Evolutionary conservation across 2,797 vertebrate species (phyloP), one percentile per base, ranked within the genome.

Genomic region (Pseudochaenichthys georgianus): DNA sequence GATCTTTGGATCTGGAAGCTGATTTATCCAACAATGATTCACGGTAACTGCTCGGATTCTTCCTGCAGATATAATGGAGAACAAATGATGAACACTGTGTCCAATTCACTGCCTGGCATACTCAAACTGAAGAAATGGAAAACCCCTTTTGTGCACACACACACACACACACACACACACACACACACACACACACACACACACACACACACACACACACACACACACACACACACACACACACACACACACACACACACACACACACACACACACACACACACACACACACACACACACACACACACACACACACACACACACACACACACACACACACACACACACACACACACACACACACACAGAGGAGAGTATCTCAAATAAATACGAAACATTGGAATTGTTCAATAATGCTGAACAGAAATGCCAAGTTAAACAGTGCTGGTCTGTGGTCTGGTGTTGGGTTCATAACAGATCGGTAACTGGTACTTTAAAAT

Each of bases 1-100:
- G 19, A 21, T 67, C 38, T 64, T 62, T 63, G 58, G 78, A 73
- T 7, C 34, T 66, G 62, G 21, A 54, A 52, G 19, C 54, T 66
- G 74, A 78, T 82, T 84, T 78, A 67, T 47, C 23, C 3, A 51
- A 38, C 6, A 8, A 1, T 2, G n/a, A 47, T 51, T 50, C 51
- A 45, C 12, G 13, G 59, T 5, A 19, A 47, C 15, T 8, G 31
- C 53, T 60, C 34, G 5, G 38, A 6, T 0, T 74, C 70, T 72
- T 11, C 28, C 45, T 48, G 3, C 59, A 57, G 58, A 2, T 71
- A 52, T 70, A n/a, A 53, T 41, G 47, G 21, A 28, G 63, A 10
- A 38, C 23, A 51, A 72, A 75, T 70, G 23, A 76, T 38, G 43
- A 23, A 73, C 50, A 46, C 11, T 8, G 61, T 47, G 64, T 69